phyloP scores from a whole-genome alignment of 2,113 vertebrate genomes.

The Hippocampus mohnikei region DNA sequence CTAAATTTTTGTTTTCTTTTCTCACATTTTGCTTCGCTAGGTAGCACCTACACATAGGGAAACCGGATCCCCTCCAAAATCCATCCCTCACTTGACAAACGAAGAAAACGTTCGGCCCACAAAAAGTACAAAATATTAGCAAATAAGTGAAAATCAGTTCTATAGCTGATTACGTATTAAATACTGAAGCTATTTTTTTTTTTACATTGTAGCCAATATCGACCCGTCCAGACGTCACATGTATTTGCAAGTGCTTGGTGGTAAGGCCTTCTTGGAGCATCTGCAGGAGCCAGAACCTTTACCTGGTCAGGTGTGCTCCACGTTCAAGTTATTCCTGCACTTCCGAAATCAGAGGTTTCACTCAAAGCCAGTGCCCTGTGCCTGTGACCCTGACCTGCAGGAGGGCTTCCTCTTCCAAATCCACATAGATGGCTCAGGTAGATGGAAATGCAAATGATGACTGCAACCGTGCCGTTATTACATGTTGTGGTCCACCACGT shows the following conservation, averaged over 20 bases:
- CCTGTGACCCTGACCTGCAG: constrained; percentile 91
- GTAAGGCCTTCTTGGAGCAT: constrained; percentile 96
- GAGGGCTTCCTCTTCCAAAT: constrained; percentile 93
- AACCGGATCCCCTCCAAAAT: constrained; percentile 70
- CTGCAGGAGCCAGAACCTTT: constrained; percentile 90
- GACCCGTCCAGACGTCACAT: constrained; percentile 89
- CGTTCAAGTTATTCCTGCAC: constrained; percentile 89
- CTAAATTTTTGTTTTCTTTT: neutral
- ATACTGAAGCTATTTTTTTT: constrained; percentile 3
- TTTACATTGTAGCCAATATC: constrained; percentile 79
- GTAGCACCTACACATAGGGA: constrained; percentile 62
- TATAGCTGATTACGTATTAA: neutral
- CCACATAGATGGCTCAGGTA: constrained; percentile 83
- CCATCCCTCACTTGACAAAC: constrained; percentile 72
- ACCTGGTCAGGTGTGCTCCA: constrained; percentile 88
- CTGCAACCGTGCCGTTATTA: neutral
- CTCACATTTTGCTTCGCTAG: constrained; percentile 49
- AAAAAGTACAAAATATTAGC: constrained; percentile 75
- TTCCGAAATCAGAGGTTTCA: constrained; percentile 94
- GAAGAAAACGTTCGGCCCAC: constrained; percentile 72
- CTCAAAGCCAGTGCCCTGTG: constrained; percentile 91
- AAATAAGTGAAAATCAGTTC: neutral
- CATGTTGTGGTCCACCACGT: neutral
- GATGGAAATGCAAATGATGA: neutral
- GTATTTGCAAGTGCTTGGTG: constrained; percentile 92